A percentile compares a stretch with the other conserved stretches of the same genome.
Conservation (phyloP, 2,797 vertebrate species). For the Cynopterus sphinx region DNA sequence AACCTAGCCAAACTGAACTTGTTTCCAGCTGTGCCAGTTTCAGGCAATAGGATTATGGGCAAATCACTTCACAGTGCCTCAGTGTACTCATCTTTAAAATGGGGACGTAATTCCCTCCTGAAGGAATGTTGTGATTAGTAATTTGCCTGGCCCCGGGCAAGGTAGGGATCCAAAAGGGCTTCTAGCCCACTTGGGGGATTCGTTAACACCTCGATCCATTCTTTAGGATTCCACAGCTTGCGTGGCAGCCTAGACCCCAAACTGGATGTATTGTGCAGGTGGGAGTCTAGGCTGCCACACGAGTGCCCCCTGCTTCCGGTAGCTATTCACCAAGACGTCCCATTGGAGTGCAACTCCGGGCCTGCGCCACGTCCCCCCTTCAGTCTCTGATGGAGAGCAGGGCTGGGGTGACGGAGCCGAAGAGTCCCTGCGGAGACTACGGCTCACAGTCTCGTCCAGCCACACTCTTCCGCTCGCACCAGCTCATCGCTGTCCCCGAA, state of each 20-base stretch:
- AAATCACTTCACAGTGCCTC: neutral
- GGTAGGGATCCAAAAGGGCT: neutral
- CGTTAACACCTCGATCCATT: fast-evolving
- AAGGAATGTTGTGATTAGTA: neutral
- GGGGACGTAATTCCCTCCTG: neutral
- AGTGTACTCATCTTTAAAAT: neutral
- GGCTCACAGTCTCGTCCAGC: neutral
- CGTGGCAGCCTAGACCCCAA: neutral
- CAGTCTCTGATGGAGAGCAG: neutral
- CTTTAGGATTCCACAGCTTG: neutral
- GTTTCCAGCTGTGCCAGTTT: neutral
- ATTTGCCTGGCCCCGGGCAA: neutral
- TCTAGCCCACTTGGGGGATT: neutral
- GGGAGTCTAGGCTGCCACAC: too few relatives aligned
- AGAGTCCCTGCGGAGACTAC: neutral
- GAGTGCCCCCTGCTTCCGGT: neutral
- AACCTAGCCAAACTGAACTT: too few relatives aligned
- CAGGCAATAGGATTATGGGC: neutral
- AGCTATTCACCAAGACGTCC: neutral
- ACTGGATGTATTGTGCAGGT: too few relatives aligned
- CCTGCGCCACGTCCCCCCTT: fast-evolving
- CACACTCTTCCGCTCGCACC: neutral
- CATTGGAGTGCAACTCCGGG: neutral
- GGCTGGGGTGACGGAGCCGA: neutral
- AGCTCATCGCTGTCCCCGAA: neutral